These are phyloP conservation scores for Gerris buenoi DNA, from an alignment of 1,140 invertebrate species.

Conservation along the genomic window DNA sequence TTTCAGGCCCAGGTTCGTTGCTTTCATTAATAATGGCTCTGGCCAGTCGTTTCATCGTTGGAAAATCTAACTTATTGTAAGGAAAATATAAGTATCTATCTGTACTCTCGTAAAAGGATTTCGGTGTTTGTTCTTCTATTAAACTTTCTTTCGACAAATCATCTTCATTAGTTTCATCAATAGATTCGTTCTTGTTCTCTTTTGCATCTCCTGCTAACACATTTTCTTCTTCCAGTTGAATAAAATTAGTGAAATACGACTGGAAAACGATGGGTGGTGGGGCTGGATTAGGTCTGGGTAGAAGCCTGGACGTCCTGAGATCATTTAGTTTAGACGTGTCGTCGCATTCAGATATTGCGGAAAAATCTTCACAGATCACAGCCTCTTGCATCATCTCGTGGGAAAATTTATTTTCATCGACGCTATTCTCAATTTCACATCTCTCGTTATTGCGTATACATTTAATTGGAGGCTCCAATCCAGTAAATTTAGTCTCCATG, in stretches of 20 bases:
- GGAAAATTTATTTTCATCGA: neutral
- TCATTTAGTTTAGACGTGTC: neutral
- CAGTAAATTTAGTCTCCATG: conserved; percentile 9
- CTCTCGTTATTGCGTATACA: neutral
- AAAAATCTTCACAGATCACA: neutral
- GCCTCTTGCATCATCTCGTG: neutral
- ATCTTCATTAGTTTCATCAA: neutral
- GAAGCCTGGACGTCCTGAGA: neutral
- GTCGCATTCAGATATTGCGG: neutral
- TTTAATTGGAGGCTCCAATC: neutral
- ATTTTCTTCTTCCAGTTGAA: neutral
- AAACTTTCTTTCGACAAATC: neutral
- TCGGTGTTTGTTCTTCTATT: neutral
- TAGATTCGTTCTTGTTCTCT: neutral
- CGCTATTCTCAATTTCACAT: neutral
- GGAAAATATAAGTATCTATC: conserved; percentile 3
- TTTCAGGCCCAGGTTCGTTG: neutral
- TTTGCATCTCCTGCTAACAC: neutral
- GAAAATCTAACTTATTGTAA: conserved; percentile 3
- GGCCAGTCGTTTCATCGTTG: conserved; percentile 5
- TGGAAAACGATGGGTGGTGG: neutral
- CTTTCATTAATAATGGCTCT: conserved; percentile 2
- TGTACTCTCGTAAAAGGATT: conserved; percentile 5
- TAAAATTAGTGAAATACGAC: neutral
- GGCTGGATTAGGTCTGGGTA: neutral